phyloP scores from a whole-genome alignment of 2,888 invertebrate species.

The Drosophila pseudotalamancana region DNA sequence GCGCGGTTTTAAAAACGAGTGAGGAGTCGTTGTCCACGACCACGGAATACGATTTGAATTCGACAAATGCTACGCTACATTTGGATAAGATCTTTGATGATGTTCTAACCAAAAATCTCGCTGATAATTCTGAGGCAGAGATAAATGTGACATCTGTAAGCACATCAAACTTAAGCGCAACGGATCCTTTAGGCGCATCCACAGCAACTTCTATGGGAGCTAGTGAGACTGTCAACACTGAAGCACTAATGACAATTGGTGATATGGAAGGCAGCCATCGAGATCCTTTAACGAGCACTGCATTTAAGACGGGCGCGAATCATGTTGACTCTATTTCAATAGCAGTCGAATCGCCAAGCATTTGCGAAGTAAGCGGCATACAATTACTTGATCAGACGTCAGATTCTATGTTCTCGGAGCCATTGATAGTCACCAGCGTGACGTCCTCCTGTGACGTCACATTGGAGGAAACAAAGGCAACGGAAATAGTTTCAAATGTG shows the following conservation, averaged over 20 bases:
- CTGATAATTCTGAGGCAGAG: conserved; percentile 40
- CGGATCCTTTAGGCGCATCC: conserved; percentile 62
- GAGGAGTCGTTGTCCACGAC: conserved; percentile 53
- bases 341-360: neutral
- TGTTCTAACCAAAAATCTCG: conserved; percentile 38
- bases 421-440: conserved; percentile 60
- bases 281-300: conserved; percentile 68
- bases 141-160: conserved; percentile 49
- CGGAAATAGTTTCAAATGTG: neutral
- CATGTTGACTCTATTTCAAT: conserved; percentile 15
- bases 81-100: conserved; percentile 81
- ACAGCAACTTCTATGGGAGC: neutral
- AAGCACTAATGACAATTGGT: conserved; percentile 48
- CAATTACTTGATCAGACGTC: conserved; percentile 76
- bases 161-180: neutral
- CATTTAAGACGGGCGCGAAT: conserved; percentile 36
- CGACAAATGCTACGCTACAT: conserved; percentile 59
- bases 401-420: conserved; percentile 75
- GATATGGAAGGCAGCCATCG: conserved; percentile 8
- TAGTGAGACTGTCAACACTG: conserved; percentile 40
- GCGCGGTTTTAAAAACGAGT: conserved; percentile 71
- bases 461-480: conserved; percentile 47
- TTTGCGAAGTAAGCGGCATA: conserved; percentile 79
- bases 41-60: conserved; percentile 77
- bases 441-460: conserved; percentile 58